These are phyloP conservation scores for Molossus alvarezi DNA, from an alignment of 2,797 vertebrate genomes.

Conservation along the genomic window DNA sequence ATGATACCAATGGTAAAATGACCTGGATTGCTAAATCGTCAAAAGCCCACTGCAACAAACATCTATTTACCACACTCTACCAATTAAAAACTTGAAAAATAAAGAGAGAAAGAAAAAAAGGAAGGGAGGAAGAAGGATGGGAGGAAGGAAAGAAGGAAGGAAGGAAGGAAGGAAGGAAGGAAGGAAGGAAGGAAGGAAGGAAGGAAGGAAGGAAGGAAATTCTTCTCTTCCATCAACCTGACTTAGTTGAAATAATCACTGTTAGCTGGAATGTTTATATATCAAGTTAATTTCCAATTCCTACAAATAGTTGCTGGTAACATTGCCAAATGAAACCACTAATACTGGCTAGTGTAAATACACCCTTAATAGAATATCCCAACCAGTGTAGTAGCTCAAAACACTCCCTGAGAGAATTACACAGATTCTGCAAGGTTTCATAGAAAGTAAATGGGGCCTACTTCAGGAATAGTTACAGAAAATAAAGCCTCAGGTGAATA, in stretches of 20 bases:
- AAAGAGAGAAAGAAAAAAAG: not conserved
- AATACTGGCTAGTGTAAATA: not conserved
- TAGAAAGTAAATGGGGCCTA: constrained; percentile 39
- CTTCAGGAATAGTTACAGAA: constrained; percentile 51
- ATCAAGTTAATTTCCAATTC: constrained; percentile 36
- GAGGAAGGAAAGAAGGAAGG: not conserved
- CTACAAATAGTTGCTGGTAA: not conserved
- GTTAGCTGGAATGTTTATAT: not conserved
- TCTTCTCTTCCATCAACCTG: not conserved
- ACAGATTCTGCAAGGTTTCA: not conserved
- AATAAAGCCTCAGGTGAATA: constrained; percentile 36
- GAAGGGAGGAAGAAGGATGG: too few species aligned
- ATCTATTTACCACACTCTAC: not conserved
- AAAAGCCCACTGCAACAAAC: not conserved
- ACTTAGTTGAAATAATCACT: constrained; percentile 5
- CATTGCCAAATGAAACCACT: not conserved
- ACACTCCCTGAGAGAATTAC: not conserved
- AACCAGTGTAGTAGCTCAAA: not conserved
- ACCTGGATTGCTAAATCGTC: constrained; percentile 43
- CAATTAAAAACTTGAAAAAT: constrained; percentile 21
- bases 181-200: not conserved
- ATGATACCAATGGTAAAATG: not conserved
- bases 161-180: not conserved
- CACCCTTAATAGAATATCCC: not conserved
- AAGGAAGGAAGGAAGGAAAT: not conserved